Percentiles rank a stretch among this genome's conserved stretches.
phyloP scores from a whole-genome alignment of 2,888 invertebrate species.

The Torymus auratus region DNA sequence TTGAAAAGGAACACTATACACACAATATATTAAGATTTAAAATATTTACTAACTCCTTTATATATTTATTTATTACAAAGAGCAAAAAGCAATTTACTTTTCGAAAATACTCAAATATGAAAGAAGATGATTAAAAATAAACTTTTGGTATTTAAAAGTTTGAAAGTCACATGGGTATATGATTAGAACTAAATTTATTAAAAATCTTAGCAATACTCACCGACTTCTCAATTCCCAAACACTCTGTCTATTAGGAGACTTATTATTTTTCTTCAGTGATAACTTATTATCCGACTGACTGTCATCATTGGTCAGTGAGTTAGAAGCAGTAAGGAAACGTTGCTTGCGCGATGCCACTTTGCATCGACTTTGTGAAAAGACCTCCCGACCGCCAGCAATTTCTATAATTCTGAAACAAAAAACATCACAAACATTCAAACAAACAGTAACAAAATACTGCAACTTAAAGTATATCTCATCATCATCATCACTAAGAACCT shows the following conservation, averaged over 20 bases:
- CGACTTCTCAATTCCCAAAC: constrained; percentile 81
- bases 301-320: constrained; percentile 74
- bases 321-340: constrained; percentile 78
- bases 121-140: no score
- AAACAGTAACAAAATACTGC: not conserved
- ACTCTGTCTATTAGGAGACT: constrained; percentile 79
- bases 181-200: no score
- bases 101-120: no score
- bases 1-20: no score
- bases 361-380: constrained; percentile 89
- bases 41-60: not conserved
- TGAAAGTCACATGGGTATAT: no score
- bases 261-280: constrained; percentile 76
- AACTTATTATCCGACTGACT: constrained; percentile 74
- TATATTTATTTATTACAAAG: constrained; percentile 21
- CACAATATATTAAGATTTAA: no score
- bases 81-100: constrained; percentile 42
- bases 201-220: constrained; percentile 69
- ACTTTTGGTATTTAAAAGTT: no score
- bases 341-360: constrained; percentile 85
- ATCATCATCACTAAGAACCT: not conserved
- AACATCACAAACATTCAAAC: not conserved
- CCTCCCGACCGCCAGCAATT: constrained; percentile 89
- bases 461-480: constrained; percentile 6
- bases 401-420: constrained; percentile 81